phyloP scores from a whole-genome alignment of 2,888 invertebrate species.

The Cheilosia urbana region DNA sequence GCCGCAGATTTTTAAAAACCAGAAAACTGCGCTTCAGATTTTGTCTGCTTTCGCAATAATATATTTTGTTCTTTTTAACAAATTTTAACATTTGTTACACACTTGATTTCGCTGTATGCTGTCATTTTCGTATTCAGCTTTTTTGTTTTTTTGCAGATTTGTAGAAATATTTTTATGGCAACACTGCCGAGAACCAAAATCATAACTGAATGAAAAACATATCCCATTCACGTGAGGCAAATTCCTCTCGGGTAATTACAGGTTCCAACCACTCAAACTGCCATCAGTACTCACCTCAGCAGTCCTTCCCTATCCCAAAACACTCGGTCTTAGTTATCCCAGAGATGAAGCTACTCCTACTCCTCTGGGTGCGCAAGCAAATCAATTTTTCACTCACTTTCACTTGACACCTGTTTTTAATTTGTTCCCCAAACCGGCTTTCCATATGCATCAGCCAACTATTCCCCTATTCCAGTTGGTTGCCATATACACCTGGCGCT shows the following conservation, averaged over 20 bases:
- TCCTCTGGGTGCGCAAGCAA: constrained; percentile 3
- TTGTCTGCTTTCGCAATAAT: no score
- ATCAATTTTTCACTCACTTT: constrained; percentile 69
- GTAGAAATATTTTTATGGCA: no score
- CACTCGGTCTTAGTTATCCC: neutral
- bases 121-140: no score
- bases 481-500: neutral
- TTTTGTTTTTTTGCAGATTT: no score
- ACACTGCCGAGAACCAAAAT: neutral
- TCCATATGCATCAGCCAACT: neutral
- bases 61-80: no score
- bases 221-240: constrained; percentile 1
- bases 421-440: constrained; percentile 41
- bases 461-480: neutral
- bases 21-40: no score
- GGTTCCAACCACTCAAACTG: constrained; percentile 27
- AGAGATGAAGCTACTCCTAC: neutral
- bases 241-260: constrained; percentile 19
- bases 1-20: no score
- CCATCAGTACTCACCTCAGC: constrained; percentile 4
- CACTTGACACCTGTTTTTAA: constrained; percentile 61
- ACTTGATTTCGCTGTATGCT: no score
- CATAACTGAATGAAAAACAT: constrained; percentile 14
- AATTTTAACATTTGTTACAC: no score
- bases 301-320: neutral